Evolutionary conservation across 1,140 invertebrate species (phyloP), one percentile per base, ranked within the genome.

Genomic region (Halesus radiatus): DNA sequence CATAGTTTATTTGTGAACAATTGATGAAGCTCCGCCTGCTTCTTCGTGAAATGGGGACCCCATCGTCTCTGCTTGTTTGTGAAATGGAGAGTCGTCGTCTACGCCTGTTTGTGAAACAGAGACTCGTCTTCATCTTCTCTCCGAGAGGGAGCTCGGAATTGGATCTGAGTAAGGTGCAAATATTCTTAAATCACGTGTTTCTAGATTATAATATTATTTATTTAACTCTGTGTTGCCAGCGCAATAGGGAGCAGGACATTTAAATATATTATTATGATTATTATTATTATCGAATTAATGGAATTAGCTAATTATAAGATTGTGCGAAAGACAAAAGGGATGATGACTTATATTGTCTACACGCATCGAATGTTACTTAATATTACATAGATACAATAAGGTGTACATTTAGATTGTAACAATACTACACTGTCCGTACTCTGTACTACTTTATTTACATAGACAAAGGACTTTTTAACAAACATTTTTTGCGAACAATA

Each of bases 401-500:
- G 23, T 60, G 23, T 60, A 60, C 8, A 23, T 60, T 60, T 60
- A 60, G 56, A 20, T 45, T 60, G n/a, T 60, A 60, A 60, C 18
- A 18, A 60, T 60, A 60, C 56, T 60, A 60, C 56, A 60, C 56
- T 60, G 56, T 60, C 56, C 56, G 56, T 60, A 60, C 56, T 60
- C 56, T 60, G 18, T 60, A 60, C 56, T 22, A 23, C 23, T 22
- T 60, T 23, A 60, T 60, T 45, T 45, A 45, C 37, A 45, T 45
- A 45, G 37, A 45, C 37, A 45, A 45, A 45, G 37, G 37, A 45
- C 37, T 45, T 45, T 45, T 45, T 45, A 45, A 45, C 37, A 45
- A 45, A 45, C 8, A 10, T 60, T 56, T 56, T 18, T 56, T 60
- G 23, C 56, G 23, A 60, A 60, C 56, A 60, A 60, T 18, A 60